Evolutionary conservation across 2,888 invertebrate species (phyloP).

Genomic region (Mythimna albipuncta): DNA sequence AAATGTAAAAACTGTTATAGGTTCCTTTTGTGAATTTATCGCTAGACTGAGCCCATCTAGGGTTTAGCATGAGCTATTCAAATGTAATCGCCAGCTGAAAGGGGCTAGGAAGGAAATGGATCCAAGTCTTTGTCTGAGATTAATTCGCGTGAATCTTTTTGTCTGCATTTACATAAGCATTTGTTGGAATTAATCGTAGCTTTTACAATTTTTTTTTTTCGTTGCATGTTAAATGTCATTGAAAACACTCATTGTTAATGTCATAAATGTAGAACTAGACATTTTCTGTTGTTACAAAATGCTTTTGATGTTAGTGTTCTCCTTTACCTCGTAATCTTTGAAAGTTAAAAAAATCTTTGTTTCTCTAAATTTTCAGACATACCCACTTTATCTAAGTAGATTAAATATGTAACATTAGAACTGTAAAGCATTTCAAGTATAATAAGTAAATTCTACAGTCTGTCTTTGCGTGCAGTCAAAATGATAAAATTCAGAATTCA

Average conservation of each 20-base stretch:
- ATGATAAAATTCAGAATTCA: not conserved
- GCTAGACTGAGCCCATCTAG: conserved; percentile 26
- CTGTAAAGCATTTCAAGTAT: not conserved
- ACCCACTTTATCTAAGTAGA: not conserved
- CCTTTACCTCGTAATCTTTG: not conserved
- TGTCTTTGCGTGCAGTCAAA: not conserved
- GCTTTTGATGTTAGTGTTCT: not conserved
- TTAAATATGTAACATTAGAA: not conserved
- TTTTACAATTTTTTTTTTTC: conserved; percentile 16
- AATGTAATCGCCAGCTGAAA: conserved; percentile 41
- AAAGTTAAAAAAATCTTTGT: not conserved
- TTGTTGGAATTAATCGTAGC: conserved; percentile 28
- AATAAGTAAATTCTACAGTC: not conserved
- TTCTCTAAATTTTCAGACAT: not conserved
- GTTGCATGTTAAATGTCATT: not conserved
- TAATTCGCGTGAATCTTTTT: conserved; percentile 39
- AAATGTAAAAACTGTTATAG: not conserved
- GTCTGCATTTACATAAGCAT: conserved; percentile 34
- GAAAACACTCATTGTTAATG: not conserved
- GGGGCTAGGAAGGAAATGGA: conserved; percentile 38
- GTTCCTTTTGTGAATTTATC: conserved; percentile 47
- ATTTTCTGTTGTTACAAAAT: not conserved
- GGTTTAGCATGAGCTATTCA: conserved; percentile 37
- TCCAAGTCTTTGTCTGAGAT: conserved; percentile 41
- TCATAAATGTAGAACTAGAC: too few relatives aligned